Base-by-base conservation (phyloP, 2,113 vertebrate genomes). In the Alexandromys fortis region DNA sequence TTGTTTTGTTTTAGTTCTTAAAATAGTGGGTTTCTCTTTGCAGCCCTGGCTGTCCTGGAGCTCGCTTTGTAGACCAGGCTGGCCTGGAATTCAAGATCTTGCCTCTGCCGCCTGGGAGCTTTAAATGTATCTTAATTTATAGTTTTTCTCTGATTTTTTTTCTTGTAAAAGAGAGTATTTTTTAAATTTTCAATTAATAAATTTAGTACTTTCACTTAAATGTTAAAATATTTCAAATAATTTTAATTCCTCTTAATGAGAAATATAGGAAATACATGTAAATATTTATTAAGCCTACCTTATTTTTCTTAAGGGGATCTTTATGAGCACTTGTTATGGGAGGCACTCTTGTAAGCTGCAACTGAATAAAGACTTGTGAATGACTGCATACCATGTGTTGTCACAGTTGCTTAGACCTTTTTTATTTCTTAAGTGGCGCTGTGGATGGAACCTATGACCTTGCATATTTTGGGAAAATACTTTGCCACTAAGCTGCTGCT, bases 111-210 rank as follows among this genome's bases (percentile, higher is more conserved):
- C 38, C 58, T 28, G 26, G 17, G 13, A 3, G 22, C 16, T 85
- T 91, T 82, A 88, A 91, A 38, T 77, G 10, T 94, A 24, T 89
- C 47, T 86, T 79, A 89, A 38, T 85, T 68, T 86, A n/a, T 89
- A 86, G 45, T 86, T 86, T 91, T 33, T 68, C 26, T 67, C 24
- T 77, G 8, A 91, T 89, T 93, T 86, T 93, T 38, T 88, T 96
- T 26, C 65, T 78, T 61, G 5, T 47, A 92, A 88, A 94, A 86
- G 79, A 95, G 58, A 95, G 58, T 91, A 11, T 10, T 63, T 2
- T 90, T 26, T 87, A 91, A 65, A 87, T 78, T 95, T 95, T 49
- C 68, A 17, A 61, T 89, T 87, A 86, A 55, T 87, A 93, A 92
- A 47, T 91, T 93, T 91, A 35, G 65, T 77, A 81, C 33, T 82